phyloP scores from a whole-genome alignment of 2,113 vertebrate species.

The Scolopax mira region DNA sequence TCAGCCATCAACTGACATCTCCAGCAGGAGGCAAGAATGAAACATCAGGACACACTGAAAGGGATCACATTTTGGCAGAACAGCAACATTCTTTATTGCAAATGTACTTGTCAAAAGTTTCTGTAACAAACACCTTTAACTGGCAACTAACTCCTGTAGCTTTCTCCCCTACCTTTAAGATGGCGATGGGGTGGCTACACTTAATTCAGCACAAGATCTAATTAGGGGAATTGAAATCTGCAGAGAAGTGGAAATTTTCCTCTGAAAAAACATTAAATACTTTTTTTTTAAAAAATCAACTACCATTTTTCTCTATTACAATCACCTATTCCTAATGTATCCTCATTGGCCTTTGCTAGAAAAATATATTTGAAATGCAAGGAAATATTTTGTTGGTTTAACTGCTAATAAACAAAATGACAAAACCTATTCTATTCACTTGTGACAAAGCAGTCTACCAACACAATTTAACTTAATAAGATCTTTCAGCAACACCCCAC shows the following conservation, averaged over 20 bases:
- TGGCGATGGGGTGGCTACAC: background rate
- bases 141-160: background rate
- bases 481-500: background rate
- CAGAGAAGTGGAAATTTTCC: background rate
- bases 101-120: background rate
- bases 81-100: background rate
- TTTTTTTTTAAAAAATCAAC: background rate
- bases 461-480: background rate
- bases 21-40: background rate
- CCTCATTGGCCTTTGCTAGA: background rate
- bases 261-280: background rate
- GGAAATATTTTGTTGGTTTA: background rate
- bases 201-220: background rate
- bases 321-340: background rate
- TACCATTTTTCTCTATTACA: background rate
- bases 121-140: background rate
- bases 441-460: background rate
- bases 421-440: background rate
- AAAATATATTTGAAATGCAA: background rate
- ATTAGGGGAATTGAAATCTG: background rate
- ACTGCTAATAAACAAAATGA: background rate
- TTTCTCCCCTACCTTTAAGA: background rate
- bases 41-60: background rate
- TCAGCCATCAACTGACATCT: background rate
- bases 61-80: background rate